Percentiles rank a stretch among this genome's conserved stretches.
phyloP scores from a whole-genome alignment of 2,888 invertebrate species.

The Holacanthella duospinosa region DNA sequence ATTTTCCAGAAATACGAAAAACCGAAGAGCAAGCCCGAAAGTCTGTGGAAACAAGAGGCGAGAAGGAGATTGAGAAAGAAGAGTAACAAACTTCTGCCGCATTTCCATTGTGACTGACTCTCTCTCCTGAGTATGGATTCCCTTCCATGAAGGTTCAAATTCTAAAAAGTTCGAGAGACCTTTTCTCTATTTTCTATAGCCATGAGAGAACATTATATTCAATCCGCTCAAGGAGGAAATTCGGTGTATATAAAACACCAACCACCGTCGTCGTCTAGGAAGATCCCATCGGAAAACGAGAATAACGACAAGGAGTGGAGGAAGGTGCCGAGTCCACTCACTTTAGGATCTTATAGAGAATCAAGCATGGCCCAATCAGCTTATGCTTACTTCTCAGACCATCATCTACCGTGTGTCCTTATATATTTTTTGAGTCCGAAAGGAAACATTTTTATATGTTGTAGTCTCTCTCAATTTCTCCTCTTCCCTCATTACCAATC shows the following conservation, averaged over 20 bases:
- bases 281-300: background rate
- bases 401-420: no score
- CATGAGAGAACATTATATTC: background rate
- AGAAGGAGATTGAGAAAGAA: background rate
- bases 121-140: background rate
- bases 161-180: slow-evolving; percentile 2
- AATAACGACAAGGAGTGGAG: background rate
- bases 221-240: slow-evolving; percentile 1
- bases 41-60: no score
- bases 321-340: slow-evolving; percentile 3
- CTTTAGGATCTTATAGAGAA: background rate
- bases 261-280: background rate
- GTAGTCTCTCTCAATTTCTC: no score
- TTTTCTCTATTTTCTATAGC: background rate
- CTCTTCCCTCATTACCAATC: no score
- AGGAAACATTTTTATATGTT: no score
- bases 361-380: background rate
- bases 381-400: no score
- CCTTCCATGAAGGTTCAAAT: background rate
- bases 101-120: slow-evolving; percentile 3
- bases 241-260: background rate
- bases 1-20: no score
- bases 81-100: slow-evolving; percentile 1
- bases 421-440: no score
- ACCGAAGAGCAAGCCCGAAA: no score